Evolutionary conservation across 1,140 invertebrate genomes (phyloP), one percentile per base, ranked within the genome.

Genomic region (Cataglyphis hispanica): DNA sequence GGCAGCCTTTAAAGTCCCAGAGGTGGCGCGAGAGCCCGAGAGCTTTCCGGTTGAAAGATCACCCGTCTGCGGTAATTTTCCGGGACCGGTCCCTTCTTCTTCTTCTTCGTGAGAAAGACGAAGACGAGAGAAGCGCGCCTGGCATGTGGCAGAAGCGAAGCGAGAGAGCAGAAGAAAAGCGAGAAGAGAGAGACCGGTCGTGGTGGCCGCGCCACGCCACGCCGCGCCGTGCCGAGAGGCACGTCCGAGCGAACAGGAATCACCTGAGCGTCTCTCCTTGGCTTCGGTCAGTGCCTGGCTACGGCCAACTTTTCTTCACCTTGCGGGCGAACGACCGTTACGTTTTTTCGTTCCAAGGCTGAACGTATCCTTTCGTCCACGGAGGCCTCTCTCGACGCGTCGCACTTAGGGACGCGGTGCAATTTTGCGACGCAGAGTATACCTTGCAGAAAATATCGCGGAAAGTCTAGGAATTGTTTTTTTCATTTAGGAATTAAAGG

Each of bases 221-320:
- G 56, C 56, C 56, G 25, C 2, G 60, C 60, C 27, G 61, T 34
- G 31, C 61, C 50, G 46, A 70, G 67, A 86, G 90, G 90, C 84
- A 91, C 75, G 89, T 88, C 84, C 69, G 56, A 88, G 84, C 83
- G 86, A 87, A 90, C 83, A 91, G 88, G 86, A 92, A 92, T 93
- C 89, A 66, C 66, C 53, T 11, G 78, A 70, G 78, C 66, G 90
- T 89, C 90, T 93, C 91, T 93, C 92, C 93, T 93, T 93, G 93
- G 91, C 93, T 93, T 90, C 91, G 93, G 91, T 93, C 93, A 93
- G 89, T 93, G 92, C 89, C 92, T 92, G 91, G 91, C 90, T 91
- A 88, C 91, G 83, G 91, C 92, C 84, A 93, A 93, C 92, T 93
- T 93, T 93, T 93, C 93, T 92, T 93, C 91, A 92, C 92, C 93